Evolutionary conservation across 2,113 vertebrate genomes (phyloP).

Genomic region (Hippocampus guttulatus): DNA sequence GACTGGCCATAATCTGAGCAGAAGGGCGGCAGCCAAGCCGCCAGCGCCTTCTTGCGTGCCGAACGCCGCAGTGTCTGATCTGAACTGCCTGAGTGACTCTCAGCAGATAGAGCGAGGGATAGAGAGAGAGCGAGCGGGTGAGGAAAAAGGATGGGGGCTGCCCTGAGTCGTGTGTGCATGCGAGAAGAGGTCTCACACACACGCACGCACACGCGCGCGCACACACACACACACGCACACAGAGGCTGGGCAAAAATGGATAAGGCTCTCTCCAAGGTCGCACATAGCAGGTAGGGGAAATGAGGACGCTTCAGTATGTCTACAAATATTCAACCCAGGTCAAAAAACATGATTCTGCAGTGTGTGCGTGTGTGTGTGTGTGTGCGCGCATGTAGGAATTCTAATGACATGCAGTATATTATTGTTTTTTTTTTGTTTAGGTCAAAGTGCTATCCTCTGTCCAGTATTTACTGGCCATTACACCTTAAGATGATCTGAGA

Average conservation of each 20-base stretch:
- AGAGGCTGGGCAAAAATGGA: constrained; percentile 35
- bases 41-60: constrained; percentile 66
- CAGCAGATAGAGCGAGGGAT: constrained; percentile 59
- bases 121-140: constrained; percentile 13
- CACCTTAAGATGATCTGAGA: too few relatives aligned
- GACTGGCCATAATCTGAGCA: constrained; percentile 22
- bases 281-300: constrained; percentile 43
- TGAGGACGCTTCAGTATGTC: neutral
- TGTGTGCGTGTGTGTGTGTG: too few relatives aligned
- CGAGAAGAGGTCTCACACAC: constrained; percentile 19
- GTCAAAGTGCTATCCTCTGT: neutral
- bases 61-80: constrained; percentile 69
- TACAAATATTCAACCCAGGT: constrained; percentile 26
- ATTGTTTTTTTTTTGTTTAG: neutral
- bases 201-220: neutral
- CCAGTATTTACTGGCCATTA: neutral
- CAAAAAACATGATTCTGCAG: neutral
- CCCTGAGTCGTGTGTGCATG: constrained; percentile 42
- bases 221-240: neutral
- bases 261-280: constrained; percentile 62
- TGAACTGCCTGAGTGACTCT: constrained; percentile 69
- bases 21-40: constrained; percentile 51
- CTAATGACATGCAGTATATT: neutral
- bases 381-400: neutral
- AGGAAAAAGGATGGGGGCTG: constrained; percentile 49